A percentile compares a stretch with the other conserved stretches of the same genome.
phyloP scores from a whole-genome alignment of 2,888 invertebrate species.

The Rosalia funebris region DNA sequence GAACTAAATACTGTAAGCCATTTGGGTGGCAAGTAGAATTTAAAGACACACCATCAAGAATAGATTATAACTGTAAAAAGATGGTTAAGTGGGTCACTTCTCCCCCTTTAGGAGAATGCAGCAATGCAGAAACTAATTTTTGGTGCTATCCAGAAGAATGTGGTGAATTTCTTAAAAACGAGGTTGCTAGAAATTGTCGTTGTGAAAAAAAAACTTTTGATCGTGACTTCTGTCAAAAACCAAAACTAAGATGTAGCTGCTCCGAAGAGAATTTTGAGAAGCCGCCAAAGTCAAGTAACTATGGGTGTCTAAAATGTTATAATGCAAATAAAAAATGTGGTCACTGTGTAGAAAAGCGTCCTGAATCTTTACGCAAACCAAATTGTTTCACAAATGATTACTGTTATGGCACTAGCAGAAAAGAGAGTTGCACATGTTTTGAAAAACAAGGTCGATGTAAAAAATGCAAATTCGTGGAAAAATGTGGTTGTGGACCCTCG shows the following conservation, averaged over 20 bases:
- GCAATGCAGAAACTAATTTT: constrained; percentile 11
- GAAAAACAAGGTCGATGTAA: background rate
- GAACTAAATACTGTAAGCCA: constrained; percentile 50
- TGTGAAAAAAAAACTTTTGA: background rate
- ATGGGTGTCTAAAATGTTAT: background rate
- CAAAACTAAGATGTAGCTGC: background rate
- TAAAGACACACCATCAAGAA: constrained; percentile 56
- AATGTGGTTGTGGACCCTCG: background rate
- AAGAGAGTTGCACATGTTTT: background rate
- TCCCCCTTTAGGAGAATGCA: constrained; percentile 49
- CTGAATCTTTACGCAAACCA: background rate
- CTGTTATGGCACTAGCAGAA: background rate
- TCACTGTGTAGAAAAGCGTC: background rate
- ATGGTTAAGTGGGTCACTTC: constrained; percentile 58
- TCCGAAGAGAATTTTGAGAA: background rate
- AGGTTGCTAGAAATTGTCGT: background rate
- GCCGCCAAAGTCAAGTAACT: background rate
- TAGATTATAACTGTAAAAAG: constrained; percentile 55
- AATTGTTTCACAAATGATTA: background rate
- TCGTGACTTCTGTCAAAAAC: constrained; percentile 1
- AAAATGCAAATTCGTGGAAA: background rate
- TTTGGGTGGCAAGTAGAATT: constrained; percentile 61
- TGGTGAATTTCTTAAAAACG: constrained; percentile 9
- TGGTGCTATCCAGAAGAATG: constrained; percentile 21
- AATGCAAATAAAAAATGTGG: background rate